Base-by-base conservation (phyloP, 2,797 vertebrate species). In the Hapalemur alaotrensis region DNA sequence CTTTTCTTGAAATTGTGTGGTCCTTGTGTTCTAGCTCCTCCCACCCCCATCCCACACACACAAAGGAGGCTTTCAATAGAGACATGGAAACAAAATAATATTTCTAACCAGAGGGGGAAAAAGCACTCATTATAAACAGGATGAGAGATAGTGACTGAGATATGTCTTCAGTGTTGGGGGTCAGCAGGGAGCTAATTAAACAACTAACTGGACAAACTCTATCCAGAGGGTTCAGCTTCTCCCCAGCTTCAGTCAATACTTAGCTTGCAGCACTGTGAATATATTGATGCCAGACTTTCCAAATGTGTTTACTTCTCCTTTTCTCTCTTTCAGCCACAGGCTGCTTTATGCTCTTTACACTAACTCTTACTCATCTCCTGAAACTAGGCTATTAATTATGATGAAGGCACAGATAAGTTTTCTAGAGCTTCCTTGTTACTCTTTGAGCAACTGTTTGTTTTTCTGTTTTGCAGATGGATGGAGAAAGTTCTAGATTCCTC, bases 401-500 rank as follows among this genome's bases (percentile, higher is more conserved):
- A 93, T 6, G 48, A 96, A 95, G 22, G 10, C 65, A 92, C 38
- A 80, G 50, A 87, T 83, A 91, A 46, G 20, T 76, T 95, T 86
- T 52, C 80, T 70, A 83, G 72, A 85, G 63, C 52, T 82, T 91
- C 28, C 52, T 52, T 82, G n/a, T 95, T 93, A 76, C 50, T 70
- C 48, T 82, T 57, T 81, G 59, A 95, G 23, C 23, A 95, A 41
- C 59, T 92, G n/a, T 86, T 89, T 20, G 9, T 87, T 90, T 94
- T 94, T 52, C 75, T 80, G 15, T 91, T 79, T 76, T 79, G 86
- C 59, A 76, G 20, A 63, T 70, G 12, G 59, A 73, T 82, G 14
- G 41, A 93, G 89, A 94, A 95, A 82, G 41, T 54, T 96, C 78
- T 59, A 70, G 54, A 73, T 91, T 93, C 82, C 59, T 81, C 28